A percentile compares a stretch with the other conserved stretches of the same genome.
phyloP scores from a whole-genome alignment of 2,797 vertebrate genomes.

The Notoglanidium macrostoma region DNA sequence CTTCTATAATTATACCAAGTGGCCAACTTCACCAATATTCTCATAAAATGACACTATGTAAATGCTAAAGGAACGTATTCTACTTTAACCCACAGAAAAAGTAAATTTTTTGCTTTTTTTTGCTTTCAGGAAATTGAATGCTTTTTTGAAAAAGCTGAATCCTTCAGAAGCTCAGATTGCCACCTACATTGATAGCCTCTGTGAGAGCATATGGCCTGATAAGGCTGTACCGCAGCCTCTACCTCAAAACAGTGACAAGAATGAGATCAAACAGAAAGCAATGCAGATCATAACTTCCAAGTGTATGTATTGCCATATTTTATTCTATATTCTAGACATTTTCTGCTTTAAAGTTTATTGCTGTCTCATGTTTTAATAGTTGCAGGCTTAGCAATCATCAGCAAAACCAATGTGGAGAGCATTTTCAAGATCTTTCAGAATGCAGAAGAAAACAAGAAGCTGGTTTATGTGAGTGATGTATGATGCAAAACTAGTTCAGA shows the following conservation, averaged over 20 bases:
- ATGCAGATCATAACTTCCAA: constrained; percentile 69
- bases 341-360: background rate
- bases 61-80: background rate
- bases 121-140: constrained; percentile 71
- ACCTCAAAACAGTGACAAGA: constrained; percentile 64
- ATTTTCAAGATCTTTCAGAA: constrained; percentile 78
- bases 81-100: background rate
- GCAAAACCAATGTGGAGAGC: constrained; percentile 71
- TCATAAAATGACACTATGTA: background rate
- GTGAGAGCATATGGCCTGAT: constrained; percentile 72
- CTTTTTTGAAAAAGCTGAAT: constrained; percentile 72
- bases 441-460: constrained; percentile 73
- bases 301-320: constrained; percentile 62
- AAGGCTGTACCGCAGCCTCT: constrained; percentile 8
- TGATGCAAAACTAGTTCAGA: background rate
- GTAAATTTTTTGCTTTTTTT: background rate
- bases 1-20: background rate
- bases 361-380: constrained; percentile 59
- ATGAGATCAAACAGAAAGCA: constrained; percentile 68
- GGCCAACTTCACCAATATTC: background rate
- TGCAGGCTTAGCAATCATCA: constrained; percentile 69
- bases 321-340: background rate
- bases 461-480: constrained; percentile 75
- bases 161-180: constrained; percentile 73
- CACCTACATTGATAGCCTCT: constrained; percentile 66